These are phyloP conservation scores for Trichosurus vulpecula DNA, from an alignment of 2,797 vertebrate genomes.

Conservation along the genomic window DNA sequence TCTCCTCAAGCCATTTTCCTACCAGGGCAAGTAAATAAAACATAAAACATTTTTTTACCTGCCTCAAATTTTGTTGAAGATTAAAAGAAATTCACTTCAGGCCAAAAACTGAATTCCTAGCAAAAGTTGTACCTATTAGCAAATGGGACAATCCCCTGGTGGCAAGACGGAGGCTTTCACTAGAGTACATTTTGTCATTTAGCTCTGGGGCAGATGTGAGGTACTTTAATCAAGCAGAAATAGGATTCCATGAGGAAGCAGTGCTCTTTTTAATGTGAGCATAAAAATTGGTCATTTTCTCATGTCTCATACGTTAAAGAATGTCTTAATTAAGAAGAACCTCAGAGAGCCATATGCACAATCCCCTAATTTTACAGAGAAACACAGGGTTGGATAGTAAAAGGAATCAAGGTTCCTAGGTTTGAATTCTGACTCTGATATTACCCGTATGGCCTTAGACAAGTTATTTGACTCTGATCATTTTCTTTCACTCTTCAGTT, in stretches of 20 bases:
- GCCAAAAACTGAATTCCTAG: slow-evolving; percentile 59
- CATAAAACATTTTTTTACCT: slow-evolving; percentile 51
- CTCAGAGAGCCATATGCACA: neutral
- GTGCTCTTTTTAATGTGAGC: slow-evolving; percentile 9
- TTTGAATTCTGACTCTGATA: neutral
- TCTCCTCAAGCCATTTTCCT: slow-evolving; percentile 36
- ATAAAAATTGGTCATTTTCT: slow-evolving; percentile 1
- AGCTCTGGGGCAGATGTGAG: slow-evolving; percentile 44
- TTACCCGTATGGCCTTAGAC: neutral
- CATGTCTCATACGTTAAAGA: neutral
- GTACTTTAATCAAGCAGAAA: slow-evolving; percentile 53
- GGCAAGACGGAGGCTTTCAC: slow-evolving; percentile 45
- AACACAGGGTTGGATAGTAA: neutral
- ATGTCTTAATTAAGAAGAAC: neutral
- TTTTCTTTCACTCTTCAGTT: neutral
- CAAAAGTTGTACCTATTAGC: slow-evolving; percentile 66
- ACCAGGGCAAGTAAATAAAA: slow-evolving; percentile 64
- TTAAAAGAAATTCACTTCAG: slow-evolving; percentile 64
- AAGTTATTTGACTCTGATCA: neutral
- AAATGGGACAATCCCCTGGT: slow-evolving; percentile 57
- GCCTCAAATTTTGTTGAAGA: slow-evolving; percentile 61
- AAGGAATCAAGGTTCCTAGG: neutral
- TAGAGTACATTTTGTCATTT: slow-evolving; percentile 58
- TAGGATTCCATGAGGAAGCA: slow-evolving; percentile 43
- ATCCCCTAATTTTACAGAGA: neutral